Percentiles rank a stretch among this genome's conserved stretches.
Conservation (phyloP, 2,888 invertebrate genomes). For the Ephialtes manifestator region DNA sequence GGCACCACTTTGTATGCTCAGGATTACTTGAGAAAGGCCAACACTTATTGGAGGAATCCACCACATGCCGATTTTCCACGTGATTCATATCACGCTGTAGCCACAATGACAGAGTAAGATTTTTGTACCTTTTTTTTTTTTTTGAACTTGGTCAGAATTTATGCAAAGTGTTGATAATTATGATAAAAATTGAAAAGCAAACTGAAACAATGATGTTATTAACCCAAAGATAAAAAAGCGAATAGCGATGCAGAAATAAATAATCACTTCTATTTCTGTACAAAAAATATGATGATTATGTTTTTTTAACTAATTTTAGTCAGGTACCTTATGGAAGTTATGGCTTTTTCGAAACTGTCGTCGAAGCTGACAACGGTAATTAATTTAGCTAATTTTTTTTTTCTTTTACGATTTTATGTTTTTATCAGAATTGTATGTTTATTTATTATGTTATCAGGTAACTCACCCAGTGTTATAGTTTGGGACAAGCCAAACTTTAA, state of each 20-base stretch:
- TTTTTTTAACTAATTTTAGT: neutral
- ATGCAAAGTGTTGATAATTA: too few species aligned
- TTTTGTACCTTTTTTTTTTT: too few species aligned
- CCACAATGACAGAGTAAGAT: neutral
- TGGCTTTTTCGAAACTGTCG: neutral
- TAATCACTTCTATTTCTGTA: too few species aligned
- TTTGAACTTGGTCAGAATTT: too few species aligned
- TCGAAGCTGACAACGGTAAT: neutral
- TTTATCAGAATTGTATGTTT: neutral
- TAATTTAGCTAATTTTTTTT: neutral
- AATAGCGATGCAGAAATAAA: too few species aligned
- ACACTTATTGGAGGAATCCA: constrained; percentile 1
- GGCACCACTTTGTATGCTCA: neutral
- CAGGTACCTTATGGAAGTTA: neutral
- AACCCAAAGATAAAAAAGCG: too few species aligned
- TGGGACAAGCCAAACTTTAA: neutral
- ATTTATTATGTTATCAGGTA: neutral
- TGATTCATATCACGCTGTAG: neutral
- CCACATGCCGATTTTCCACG: neutral
- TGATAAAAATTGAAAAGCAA: too few species aligned
- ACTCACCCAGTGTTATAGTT: neutral
- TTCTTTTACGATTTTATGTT: neutral
- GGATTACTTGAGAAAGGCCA: neutral
- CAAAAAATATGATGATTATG: neutral
- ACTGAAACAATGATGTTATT: too few species aligned